Evolutionary conservation across 2,888 invertebrate genomes (phyloP).

Genomic region (Chironomus riparius): DNA sequence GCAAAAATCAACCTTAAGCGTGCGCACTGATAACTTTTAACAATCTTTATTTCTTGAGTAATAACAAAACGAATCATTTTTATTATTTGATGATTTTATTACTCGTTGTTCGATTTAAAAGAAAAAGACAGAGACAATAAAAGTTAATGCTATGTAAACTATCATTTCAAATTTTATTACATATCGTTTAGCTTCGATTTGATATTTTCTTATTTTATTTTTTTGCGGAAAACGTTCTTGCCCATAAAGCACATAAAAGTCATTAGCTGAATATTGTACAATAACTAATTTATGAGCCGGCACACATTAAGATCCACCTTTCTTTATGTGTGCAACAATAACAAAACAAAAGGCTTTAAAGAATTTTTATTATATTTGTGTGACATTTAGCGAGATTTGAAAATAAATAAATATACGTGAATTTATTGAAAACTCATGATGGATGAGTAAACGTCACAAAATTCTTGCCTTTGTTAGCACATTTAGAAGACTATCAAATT

Average conservation of each 20-base stretch:
- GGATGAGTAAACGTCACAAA: not conserved
- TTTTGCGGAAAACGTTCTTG: not conserved
- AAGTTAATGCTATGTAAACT: not conserved
- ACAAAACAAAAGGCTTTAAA: too few relatives aligned
- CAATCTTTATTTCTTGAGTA: too few relatives aligned
- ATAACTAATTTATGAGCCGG: slow-evolving; percentile 4
- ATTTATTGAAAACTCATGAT: not conserved
- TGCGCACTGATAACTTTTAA: too few relatives aligned
- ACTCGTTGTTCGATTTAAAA: not conserved
- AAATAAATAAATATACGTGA: not conserved
- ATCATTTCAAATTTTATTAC: not conserved
- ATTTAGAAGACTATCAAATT: too few relatives aligned
- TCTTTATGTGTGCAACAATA: not conserved
- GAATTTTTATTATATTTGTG: not conserved
- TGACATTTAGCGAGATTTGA: not conserved
- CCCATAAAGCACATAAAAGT: slow-evolving; percentile 1
- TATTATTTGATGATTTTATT: not conserved
- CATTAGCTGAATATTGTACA: not conserved
- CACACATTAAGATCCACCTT: not conserved
- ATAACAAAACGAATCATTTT: not conserved
- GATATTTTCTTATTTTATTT: not conserved
- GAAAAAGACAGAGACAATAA: not conserved
- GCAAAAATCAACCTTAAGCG: too few relatives aligned
- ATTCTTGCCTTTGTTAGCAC: not conserved
- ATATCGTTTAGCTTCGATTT: not conserved